phyloP scores from a whole-genome alignment of 1,140 invertebrate genomes.

The Dufourea novaeangliae region DNA sequence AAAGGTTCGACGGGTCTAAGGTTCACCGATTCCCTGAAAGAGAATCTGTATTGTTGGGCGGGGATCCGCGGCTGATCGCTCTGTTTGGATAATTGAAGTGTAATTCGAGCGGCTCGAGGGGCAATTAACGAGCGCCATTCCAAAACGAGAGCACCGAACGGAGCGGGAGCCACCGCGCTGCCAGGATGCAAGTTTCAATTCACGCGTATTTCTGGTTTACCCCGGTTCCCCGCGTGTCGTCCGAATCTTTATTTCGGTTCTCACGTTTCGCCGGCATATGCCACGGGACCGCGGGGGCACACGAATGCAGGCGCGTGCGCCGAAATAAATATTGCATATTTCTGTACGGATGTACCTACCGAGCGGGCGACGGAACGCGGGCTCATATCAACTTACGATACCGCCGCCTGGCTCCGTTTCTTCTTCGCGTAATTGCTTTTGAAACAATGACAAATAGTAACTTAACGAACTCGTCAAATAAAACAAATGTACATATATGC shows the following conservation, averaged over 20 bases:
- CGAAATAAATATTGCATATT: slow-evolving; percentile 66
- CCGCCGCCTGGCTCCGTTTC: background rate
- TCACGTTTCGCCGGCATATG: slow-evolving; percentile 62
- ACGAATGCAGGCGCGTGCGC: slow-evolving; percentile 37
- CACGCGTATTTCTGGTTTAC: slow-evolving; percentile 64
- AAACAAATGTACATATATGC: too few relatives aligned
- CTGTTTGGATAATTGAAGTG: slow-evolving; percentile 49
- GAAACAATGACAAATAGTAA: too few relatives aligned
- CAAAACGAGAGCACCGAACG: slow-evolving; percentile 30
- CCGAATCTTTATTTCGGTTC: slow-evolving; percentile 69
- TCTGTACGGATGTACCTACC: slow-evolving; percentile 50
- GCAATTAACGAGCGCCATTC: slow-evolving; percentile 46
- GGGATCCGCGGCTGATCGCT: background rate
- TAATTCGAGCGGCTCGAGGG: slow-evolving; percentile 44
- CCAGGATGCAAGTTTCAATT: slow-evolving; percentile 52
- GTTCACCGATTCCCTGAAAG: background rate
- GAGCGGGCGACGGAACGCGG: slow-evolving; percentile 53
- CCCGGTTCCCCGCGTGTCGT: slow-evolving; percentile 57
- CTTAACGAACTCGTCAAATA: too few relatives aligned
- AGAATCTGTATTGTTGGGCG: background rate
- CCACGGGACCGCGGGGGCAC: slow-evolving; percentile 19
- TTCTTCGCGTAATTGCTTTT: too few relatives aligned
- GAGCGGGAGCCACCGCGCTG: slow-evolving; percentile 23
- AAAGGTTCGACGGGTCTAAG: too few relatives aligned
- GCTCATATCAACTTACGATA: slow-evolving; percentile 63